phyloP scores from a whole-genome alignment of 2,888 invertebrate genomes.

The Galeruca laticollis region DNA sequence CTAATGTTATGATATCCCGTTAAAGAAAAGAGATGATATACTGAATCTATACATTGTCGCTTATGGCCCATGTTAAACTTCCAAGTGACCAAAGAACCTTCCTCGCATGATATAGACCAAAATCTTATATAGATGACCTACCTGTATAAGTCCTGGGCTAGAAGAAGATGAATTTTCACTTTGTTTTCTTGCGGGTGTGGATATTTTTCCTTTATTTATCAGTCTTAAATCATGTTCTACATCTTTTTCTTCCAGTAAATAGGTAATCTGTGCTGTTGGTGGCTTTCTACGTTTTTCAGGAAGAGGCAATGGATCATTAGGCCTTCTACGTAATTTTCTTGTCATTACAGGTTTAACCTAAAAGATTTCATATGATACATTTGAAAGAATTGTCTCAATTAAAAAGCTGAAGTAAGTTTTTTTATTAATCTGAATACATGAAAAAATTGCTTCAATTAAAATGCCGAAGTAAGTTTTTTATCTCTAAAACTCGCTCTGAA shows the following conservation, averaged over 20 bases:
- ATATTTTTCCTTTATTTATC: constrained; percentile 71
- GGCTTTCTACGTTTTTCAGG: constrained; percentile 90
- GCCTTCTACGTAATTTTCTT: constrained; percentile 89
- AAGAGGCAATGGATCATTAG: constrained; percentile 93
- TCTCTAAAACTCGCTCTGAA: too few species aligned
- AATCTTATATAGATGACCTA: constrained; percentile 8
- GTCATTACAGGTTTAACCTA: constrained; percentile 94
- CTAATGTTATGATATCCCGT: too few species aligned
- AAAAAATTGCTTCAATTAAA: neutral
- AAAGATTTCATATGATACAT: constrained; percentile 5
- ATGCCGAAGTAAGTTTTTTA: too few species aligned
- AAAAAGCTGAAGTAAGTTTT: too few species aligned
- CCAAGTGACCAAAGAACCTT: too few species aligned
- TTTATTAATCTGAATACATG: neutral
- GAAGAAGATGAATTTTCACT: constrained; percentile 62
- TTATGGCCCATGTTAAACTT: too few species aligned
- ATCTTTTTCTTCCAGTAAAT: constrained; percentile 89
- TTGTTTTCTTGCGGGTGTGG: constrained; percentile 70
- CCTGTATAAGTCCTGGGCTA: constrained; percentile 65
- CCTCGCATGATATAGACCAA: too few species aligned
- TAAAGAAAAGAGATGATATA: too few species aligned
- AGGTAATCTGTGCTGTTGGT: constrained; percentile 86
- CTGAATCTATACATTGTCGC: too few species aligned
- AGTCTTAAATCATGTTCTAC: constrained; percentile 85
- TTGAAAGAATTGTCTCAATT: neutral